phyloP scores from a whole-genome alignment of 2,797 vertebrate genomes.

The Tolypeutes matacus region DNA sequence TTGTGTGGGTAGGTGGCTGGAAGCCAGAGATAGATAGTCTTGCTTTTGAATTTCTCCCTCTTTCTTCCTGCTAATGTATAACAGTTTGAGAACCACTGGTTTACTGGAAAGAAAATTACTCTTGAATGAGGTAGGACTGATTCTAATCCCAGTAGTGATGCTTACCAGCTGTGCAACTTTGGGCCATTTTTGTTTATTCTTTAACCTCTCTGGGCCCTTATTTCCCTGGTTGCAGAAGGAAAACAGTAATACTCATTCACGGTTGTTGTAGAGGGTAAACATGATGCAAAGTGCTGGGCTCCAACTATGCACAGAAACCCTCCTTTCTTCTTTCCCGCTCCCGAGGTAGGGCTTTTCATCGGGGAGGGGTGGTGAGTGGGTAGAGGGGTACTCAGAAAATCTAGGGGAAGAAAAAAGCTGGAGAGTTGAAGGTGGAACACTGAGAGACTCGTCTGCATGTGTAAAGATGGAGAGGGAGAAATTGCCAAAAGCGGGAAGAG shows the following conservation, averaged over 20 bases:
- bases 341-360: not conserved
- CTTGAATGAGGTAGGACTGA: not conserved
- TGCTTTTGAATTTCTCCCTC: not conserved
- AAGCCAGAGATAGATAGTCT: not conserved
- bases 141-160: not conserved
- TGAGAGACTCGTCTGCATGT: not conserved
- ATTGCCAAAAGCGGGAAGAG: not conserved
- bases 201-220: not conserved
- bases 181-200: not conserved
- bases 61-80: not conserved
- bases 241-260: not conserved
- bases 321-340: not conserved
- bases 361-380: not conserved
- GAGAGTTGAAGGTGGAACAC: not conserved
- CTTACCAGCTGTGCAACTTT: not conserved
- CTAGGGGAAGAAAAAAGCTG: not conserved
- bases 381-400: not conserved
- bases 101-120: not conserved
- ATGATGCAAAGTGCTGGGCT: not conserved
- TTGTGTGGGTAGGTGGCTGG: not conserved
- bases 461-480: not conserved
- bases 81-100: not conserved
- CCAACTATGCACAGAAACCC: not conserved
- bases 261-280: not conserved
- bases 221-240: not conserved